A percentile compares a stretch with the other conserved stretches of the same genome.
Conservation (phyloP, 2,888 invertebrate genomes). For the Sarcophaga subvicina region DNA sequence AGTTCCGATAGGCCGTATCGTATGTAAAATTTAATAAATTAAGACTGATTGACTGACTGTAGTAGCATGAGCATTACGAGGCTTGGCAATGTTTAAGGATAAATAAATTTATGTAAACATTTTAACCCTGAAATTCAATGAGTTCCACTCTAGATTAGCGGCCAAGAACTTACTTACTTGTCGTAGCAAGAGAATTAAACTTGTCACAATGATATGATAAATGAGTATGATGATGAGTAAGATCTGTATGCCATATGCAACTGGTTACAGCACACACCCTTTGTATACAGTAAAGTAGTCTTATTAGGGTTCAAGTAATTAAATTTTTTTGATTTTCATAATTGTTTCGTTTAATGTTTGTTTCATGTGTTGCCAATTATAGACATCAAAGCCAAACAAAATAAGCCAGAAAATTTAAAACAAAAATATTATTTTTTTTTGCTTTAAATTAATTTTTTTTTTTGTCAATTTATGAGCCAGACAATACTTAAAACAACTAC, state of each 20-base stretch:
- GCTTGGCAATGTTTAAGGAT: constrained; percentile 45
- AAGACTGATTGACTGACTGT: constrained; percentile 2
- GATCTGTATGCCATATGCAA: too few relatives aligned
- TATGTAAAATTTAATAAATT: constrained; percentile 31
- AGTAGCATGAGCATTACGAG: too few relatives aligned
- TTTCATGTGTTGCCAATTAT: neutral
- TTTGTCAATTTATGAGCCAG: constrained; percentile 19
- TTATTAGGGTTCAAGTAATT: too few relatives aligned
- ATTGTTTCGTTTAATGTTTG: neutral
- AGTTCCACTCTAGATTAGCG: neutral
- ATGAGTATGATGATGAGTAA: constrained; percentile 11
- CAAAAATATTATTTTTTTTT: neutral
- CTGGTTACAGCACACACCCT: too few relatives aligned
- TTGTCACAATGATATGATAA: constrained; percentile 30
- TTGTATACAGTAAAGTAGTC: too few relatives aligned
- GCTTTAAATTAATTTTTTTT: neutral
- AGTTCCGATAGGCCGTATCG: constrained; percentile 6
- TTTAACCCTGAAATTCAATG: constrained; percentile 50
- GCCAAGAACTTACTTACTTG: neutral
- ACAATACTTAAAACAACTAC: neutral
- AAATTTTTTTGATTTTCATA: too few relatives aligned
- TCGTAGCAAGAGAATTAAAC: neutral
- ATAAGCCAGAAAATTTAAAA: neutral
- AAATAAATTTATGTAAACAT: constrained; percentile 56
- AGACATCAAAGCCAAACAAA: neutral